Evolutionary conservation across 1,140 invertebrate species (phyloP).

Genomic region (Drosophila obscura): DNA sequence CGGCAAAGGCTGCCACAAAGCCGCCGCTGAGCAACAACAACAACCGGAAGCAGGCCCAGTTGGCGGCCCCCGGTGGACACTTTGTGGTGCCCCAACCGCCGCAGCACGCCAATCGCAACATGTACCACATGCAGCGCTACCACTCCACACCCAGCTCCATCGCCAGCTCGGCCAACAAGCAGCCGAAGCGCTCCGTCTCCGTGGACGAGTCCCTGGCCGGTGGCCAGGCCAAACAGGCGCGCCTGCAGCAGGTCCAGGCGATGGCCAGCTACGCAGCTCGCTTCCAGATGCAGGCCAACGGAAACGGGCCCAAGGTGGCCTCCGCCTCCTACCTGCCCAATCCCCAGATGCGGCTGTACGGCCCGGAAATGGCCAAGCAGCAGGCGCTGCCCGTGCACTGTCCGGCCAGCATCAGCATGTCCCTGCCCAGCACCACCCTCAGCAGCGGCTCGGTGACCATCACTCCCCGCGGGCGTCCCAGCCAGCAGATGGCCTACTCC

Average conservation of each 20-base stretch:
- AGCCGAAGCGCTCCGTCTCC: constrained; percentile 68
- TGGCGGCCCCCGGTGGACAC: constrained; percentile 31
- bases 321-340: constrained; percentile 30
- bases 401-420: constrained; percentile 33
- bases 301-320: constrained; percentile 13
- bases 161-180: constrained; percentile 77
- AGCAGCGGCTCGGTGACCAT: constrained; percentile 46
- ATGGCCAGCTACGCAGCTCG: constrained; percentile 34
- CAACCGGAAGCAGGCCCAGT: constrained; percentile 35
- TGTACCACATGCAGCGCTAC: constrained; percentile 63
- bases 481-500: background rate
- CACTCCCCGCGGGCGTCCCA: constrained; percentile 33
- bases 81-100: constrained; percentile 72
- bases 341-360: constrained; percentile 51
- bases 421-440: constrained; percentile 12
- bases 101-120: constrained; percentile 22
- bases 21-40: constrained; percentile 42
- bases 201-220: constrained; percentile 60
- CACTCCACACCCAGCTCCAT: constrained; percentile 76
- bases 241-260: constrained; percentile 40
- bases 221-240: constrained; percentile 46
- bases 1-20: constrained; percentile 14
- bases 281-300: constrained; percentile 17
- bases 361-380: constrained; percentile 46
- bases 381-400: constrained; percentile 43